Evolutionary conservation across 2,113 vertebrate species (phyloP).

Genomic region (Ptychochromis oligacanthus): DNA sequence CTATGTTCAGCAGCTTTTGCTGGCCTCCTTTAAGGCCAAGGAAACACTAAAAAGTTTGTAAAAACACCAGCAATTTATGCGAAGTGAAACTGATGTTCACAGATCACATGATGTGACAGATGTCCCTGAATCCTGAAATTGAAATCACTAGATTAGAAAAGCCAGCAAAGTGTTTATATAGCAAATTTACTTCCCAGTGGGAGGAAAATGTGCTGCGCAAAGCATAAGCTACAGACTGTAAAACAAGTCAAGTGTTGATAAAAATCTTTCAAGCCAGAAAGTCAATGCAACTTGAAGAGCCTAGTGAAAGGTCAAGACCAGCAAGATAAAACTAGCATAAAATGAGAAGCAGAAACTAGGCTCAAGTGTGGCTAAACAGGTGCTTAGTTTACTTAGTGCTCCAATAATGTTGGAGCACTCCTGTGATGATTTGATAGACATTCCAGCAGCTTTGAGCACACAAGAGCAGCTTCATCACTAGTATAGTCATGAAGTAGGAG

Average conservation of each 20-base stretch:
- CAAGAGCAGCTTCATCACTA: no score
- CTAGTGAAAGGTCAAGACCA: no score
- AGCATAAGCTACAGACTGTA: no score
- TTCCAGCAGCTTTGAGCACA: no score
- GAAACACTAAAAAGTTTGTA: not conserved
- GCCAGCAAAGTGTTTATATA: not conserved
- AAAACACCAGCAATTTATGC: not conserved
- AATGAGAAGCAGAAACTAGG: no score
- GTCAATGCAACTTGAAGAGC: no score
- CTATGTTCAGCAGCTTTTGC: not conserved
- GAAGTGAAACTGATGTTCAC: rapidly evolving
- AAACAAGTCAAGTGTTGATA: no score
- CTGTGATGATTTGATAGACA: rapidly evolving
- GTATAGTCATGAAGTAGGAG: no score
- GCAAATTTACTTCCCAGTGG: not conserved
- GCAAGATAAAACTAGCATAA: not conserved
- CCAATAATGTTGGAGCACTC: not conserved
- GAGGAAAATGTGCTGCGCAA: not conserved
- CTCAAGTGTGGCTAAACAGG: no score
- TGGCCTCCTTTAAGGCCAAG: rapidly evolving
- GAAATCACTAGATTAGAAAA: not conserved
- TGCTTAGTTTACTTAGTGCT: rapidly evolving
- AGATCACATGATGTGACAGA: not conserved
- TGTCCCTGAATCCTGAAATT: not conserved
- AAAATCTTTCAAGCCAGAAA: no score